Conservation (phyloP, 2,797 vertebrate species). For the Alectoris magna region DNA sequence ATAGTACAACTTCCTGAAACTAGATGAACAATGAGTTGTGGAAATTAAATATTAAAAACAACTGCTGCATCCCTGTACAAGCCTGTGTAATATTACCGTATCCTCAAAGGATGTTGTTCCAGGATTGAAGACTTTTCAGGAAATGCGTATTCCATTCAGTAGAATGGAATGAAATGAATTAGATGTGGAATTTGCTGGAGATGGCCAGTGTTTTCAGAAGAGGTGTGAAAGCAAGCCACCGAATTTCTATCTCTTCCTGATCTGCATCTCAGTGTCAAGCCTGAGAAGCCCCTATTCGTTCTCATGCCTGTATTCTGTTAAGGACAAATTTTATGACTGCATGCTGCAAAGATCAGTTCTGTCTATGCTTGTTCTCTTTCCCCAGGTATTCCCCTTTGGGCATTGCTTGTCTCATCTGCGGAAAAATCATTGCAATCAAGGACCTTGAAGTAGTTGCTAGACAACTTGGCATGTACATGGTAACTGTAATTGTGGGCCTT, state of each 20-base stretch:
- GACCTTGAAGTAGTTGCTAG: slow-evolving; percentile 95
- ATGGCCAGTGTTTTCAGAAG: background rate
- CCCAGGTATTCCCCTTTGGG: slow-evolving; percentile 97
- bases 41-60: background rate
- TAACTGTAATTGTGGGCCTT: slow-evolving; percentile 96
- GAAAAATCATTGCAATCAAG: slow-evolving; percentile 99
- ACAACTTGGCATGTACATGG: slow-evolving; percentile 99
- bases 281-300: background rate
- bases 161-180: background rate
- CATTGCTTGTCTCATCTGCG: slow-evolving; percentile 97
- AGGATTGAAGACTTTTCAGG: background rate
- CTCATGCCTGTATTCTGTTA: background rate
- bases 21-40: background rate
- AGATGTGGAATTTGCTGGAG: background rate
- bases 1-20: background rate
- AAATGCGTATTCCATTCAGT: background rate
- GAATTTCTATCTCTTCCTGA: background rate
- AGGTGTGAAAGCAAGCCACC: background rate
- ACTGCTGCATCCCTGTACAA: background rate
- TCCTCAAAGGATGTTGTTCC: background rate
- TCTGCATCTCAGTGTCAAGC: background rate
- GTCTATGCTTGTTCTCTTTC: slow-evolving; percentile 39
- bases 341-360: background rate
- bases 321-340: background rate
- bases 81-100: background rate